Conservation (phyloP, 2,888 invertebrate genomes). For the Bursaphelenchus okinawaensis region DNA sequence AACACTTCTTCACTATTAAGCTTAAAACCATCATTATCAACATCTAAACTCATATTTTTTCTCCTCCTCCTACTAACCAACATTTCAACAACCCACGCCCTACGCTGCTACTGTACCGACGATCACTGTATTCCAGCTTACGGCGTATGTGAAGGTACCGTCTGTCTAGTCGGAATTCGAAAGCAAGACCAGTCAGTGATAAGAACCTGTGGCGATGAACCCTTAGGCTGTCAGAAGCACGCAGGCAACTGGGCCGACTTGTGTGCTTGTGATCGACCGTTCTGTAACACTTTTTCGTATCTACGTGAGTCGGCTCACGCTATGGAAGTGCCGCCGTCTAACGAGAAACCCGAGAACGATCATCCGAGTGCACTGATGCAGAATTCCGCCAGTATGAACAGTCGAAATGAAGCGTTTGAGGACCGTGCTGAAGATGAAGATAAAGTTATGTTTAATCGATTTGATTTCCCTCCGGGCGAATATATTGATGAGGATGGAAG, state of each 20-base stretch:
- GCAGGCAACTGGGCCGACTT: conserved; percentile 53
- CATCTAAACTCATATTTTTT: too few relatives aligned
- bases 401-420: not conserved
- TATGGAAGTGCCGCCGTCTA: not conserved
- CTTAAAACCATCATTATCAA: too few relatives aligned
- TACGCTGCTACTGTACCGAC: conserved; percentile 41
- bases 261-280: conserved; percentile 53
- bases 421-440: conserved; percentile 10
- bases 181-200: conserved; percentile 25
- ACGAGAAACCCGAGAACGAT: not conserved
- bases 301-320: conserved; percentile 29
- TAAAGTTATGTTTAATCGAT: conserved; percentile 4
- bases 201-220: conserved; percentile 38
- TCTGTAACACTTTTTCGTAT: conserved; percentile 55
- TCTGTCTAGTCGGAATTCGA: conserved; percentile 43
- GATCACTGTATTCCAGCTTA: conserved; percentile 51
- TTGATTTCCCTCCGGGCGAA: conserved; percentile 31
- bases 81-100: conserved; percentile 16
- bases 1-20: too few relatives aligned
- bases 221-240: conserved; percentile 37
- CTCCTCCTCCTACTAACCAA: too few relatives aligned
- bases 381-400: not conserved
- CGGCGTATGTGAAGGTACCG: conserved; percentile 52
- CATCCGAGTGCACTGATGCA: not conserved
- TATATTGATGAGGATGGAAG: conserved; percentile 17